These are phyloP conservation scores for Lepidostoma basale DNA, from an alignment of 1,140 invertebrate genomes.

Conservation along the genomic window DNA sequence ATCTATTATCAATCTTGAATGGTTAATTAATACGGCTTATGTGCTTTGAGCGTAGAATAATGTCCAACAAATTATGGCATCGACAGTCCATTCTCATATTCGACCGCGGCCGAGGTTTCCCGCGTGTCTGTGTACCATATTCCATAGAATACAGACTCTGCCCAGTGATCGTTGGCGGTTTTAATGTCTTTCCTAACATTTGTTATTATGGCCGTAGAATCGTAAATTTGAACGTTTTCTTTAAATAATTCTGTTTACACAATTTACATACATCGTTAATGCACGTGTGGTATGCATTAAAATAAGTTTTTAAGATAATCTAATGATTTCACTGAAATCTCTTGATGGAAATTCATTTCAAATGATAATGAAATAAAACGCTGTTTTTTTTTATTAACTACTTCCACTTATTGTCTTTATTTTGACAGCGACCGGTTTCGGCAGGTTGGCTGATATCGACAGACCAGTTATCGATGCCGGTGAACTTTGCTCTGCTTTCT, in stretches of 20 bases:
- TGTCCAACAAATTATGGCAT: slow-evolving; percentile 1
- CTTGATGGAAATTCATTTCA: no score
- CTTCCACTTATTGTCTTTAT: no score
- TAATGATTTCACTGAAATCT: no score
- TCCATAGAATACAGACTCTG: no score
- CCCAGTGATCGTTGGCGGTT: not conserved
- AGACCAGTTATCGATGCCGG: no score
- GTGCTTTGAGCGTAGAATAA: not conserved
- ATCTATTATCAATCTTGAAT: not conserved
- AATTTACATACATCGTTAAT: not conserved
- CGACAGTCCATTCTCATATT: not conserved
- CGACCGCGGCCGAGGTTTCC: no score
- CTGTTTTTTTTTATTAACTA: no score
- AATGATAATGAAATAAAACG: no score
- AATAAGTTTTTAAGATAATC: not conserved
- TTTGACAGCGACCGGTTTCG: no score
- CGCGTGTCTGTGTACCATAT: no score
- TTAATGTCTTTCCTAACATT: not conserved
- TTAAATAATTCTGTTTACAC: not conserved
- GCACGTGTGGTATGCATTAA: not conserved
- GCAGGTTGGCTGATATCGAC: no score
- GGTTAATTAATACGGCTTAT: not conserved
- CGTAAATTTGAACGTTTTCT: not conserved
- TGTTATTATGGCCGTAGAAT: not conserved
- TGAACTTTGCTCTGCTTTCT: no score